phyloP scores from a whole-genome alignment of 2,797 vertebrate genomes.

The Mareca penelope region DNA sequence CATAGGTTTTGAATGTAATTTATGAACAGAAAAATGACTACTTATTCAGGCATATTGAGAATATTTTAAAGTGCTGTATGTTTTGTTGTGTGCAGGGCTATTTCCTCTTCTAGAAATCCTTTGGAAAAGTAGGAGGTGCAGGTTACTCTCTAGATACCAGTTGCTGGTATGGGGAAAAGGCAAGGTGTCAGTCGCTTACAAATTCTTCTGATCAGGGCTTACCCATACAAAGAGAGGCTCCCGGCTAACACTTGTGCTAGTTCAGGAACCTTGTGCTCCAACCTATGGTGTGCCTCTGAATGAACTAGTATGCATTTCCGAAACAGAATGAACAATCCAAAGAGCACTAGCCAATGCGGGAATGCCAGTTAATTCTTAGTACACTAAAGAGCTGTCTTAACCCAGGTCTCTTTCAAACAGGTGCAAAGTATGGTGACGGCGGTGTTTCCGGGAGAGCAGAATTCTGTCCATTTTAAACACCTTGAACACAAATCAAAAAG shows the following conservation, averaged over 20 bases:
- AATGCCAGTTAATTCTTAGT: not conserved
- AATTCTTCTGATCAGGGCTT: not conserved
- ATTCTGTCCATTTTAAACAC: not conserved
- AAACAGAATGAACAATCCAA: not conserved
- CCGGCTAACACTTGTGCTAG: not conserved
- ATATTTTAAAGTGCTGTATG: not conserved
- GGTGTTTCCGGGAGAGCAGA: not conserved
- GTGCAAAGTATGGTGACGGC: not conserved
- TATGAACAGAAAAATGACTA: not conserved
- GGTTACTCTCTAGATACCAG: not conserved
- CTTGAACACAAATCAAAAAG: not conserved
- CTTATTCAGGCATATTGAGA: not conserved
- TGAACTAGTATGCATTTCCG: not conserved
- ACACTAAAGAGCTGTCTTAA: not conserved
- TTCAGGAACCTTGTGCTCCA: not conserved
- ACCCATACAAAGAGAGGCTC: not conserved
- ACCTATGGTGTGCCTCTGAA: not conserved
- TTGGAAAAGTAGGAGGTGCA: not conserved
- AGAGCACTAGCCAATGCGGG: not conserved
- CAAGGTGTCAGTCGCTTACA: not conserved
- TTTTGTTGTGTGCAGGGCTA: not conserved
- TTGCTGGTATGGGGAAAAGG: not conserved
- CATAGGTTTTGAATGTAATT: constrained; percentile 10
- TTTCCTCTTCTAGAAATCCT: not conserved
- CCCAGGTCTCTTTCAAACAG: not conserved